Base-by-base conservation (phyloP, 2,888 invertebrate genomes). In the Nephrocerus scutellatus region DNA sequence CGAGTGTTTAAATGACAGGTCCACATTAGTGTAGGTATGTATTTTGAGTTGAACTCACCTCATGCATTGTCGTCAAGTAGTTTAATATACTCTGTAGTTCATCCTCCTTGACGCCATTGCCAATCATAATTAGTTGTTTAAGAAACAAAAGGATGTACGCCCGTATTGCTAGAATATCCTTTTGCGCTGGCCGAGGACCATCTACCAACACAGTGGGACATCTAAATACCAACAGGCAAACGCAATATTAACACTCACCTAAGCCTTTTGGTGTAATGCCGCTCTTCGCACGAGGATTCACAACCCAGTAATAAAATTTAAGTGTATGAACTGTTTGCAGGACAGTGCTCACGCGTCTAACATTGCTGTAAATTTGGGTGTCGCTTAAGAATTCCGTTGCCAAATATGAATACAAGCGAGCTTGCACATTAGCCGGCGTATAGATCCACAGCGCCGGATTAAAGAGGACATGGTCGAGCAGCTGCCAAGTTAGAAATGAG, bases 381-480 rank as follows among this genome's bases (percentile, higher is more conserved):
- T 97, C 95, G 44, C 89, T 89, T 43, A 98, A 76, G 73, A 98
- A 98, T 70, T 99, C 97, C n/a, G 93, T 93, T 28, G 97, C 93
- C 71, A 99, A 73, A 72, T 97, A 99, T 60, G 91, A 90, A 74
- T 98, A 98, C 33, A 99, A 79, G 51, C 86, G 77, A 30, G 90
- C 88, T 70, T 96, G 96, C 7, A 97, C 97, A 49, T 88, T 84
- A 21, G 96, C 89, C 34, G 93, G 89, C 9, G 97, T 92, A 72
- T 97, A 91, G 60, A 98, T 96, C 98, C 98, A 99, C 47, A 99
- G 75, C 20, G 93, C 91, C 7, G 98, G 97, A 77, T 98, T 98
- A 80, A 99, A 98, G 51, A 99, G 81, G 43, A 98, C 87, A 75
- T 97, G 95, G 73, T 99, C 98, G 76, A 98, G 78, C 56, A 99